Evolutionary conservation across 35 echinoderm and acorn worm species (phyloP), one percentile per base, ranked within the genome.

Genomic region (Chiridota heheva): DNA sequence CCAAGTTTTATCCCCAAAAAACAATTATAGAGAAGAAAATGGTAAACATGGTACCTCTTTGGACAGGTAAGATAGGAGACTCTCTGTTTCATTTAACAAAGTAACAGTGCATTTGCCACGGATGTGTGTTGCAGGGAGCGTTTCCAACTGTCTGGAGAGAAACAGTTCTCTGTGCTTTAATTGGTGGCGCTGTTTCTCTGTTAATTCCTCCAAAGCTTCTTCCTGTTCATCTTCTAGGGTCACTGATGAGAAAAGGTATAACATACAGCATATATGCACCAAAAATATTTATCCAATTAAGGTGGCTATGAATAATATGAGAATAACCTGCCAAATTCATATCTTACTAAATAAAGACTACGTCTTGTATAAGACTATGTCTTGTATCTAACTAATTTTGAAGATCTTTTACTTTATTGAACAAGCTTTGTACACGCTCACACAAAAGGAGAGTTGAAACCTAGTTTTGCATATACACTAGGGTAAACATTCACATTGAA

Each of bases 61-160:
- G 8, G 80, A 88, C 17, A 98, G 85, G 35, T 98, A 98, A 6
- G 95, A 98, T 18, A 91, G 72, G 2, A 98, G 75, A 34, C 84
- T 83, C 29, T 98, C 95, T 12, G 95, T 98, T 77, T 98, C 95
- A 44, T 98, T 98, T 13, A 98, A 86, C 34, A 98, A 68, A 5
- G 95, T 98, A n/a, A 98, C 95, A 8, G 89, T 98, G 47, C 95
- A 98, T 63, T 98, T 98, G 17, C 95, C 95, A 47, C 95, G 78
- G 72, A 98, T 98, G 78, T 98, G 95, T 29, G 95, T 98, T 7
- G 95, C 95, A 69, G 95, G 95, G 22, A 98, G 80, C 1, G 95
- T 91, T 53, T 98, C 95, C 34, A 98, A 61, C 73, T 98, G 95
- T 20, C 95, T 80, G 0, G 95, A 98, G 25, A 98, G 60, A 48